Evolutionary conservation across 2,797 vertebrate species (phyloP), one percentile per base, ranked within the genome.

Genomic region (Gallinago nigripennis): DNA sequence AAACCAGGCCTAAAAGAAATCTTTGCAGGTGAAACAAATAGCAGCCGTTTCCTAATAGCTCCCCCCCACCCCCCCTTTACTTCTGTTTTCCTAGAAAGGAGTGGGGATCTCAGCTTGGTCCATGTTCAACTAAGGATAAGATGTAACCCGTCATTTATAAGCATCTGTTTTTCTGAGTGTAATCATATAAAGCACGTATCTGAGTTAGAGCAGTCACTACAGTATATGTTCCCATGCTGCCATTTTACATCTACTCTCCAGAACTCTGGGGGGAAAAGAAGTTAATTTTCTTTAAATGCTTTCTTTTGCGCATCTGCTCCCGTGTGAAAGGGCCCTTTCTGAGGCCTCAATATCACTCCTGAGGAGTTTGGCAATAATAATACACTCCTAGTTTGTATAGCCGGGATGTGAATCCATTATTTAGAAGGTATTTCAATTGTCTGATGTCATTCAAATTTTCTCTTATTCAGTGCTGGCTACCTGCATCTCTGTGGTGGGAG

Each of bases 381-480:
- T 73, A 46, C 41, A 82, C 85, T 95, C 53, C 80, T 68, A 64
- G 68, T 92, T 89, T 95, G 64, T 95, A 92, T 66, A 95, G 75
- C 51, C 50, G 82, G 79, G 90, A 92, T 94, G 86, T n/a, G 84
- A 45, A 93, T 82, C 86, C 84, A 81, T 96, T 96, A 92, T 96
- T 95, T 91, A 95, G 93, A 87, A 96, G 92, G 90, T 86, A 92
- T 93, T 96, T 88, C 95, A 87, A 95, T 93, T 95, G 96, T 83
- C 90, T 96, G 93, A 92, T 96, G 90, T 75, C 83, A 96, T 96
- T 96, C 81, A 96, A 94, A 95, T 94, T 92, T 95, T 94, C 75
- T 93, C 81, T 92, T 87, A 90, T 95, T 96, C 83, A 82, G 30
- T 56, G 65, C 94, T 82, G 81, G 77, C 93, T 95, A 58, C 71